Conservation (phyloP, 2,113 vertebrate species). For the Bos javanicus region DNA sequence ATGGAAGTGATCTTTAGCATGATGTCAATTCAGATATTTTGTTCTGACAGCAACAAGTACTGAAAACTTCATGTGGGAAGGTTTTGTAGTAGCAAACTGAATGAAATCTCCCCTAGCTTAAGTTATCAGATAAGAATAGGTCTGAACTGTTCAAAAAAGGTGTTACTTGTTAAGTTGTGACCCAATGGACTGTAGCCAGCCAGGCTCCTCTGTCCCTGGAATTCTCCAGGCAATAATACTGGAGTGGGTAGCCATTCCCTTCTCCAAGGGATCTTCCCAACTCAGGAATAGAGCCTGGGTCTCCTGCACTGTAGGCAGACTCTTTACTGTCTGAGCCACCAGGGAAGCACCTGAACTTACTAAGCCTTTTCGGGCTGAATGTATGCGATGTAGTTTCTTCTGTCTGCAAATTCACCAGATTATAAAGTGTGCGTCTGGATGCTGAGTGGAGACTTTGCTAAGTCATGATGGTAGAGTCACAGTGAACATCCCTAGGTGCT, state of each 20-base stretch:
- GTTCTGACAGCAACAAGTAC: background rate
- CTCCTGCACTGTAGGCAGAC: background rate
- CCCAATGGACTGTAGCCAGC: background rate
- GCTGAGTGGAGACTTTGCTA: background rate
- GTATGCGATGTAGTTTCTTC: background rate
- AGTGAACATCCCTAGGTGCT: too few species aligned
- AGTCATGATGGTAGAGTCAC: background rate
- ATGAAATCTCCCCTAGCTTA: background rate
- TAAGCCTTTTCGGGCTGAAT: background rate
- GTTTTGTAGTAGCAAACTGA: background rate
- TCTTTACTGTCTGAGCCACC: background rate
- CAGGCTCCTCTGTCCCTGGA: background rate
- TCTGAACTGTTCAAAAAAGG: background rate
- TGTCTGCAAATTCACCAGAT: too few species aligned
- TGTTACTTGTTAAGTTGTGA: background rate
- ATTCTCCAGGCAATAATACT: background rate
- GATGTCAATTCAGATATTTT: background rate
- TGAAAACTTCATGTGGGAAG: background rate
- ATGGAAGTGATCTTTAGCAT: background rate
- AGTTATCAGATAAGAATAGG: background rate
- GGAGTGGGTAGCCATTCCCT: background rate
- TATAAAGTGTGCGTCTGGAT: background rate
- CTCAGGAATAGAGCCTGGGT: background rate
- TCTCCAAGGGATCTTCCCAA: background rate
- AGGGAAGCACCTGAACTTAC: background rate